These are phyloP conservation scores for Rhagologus leucostigma DNA, from an alignment of 2,113 vertebrate species.

Conservation along the genomic window DNA sequence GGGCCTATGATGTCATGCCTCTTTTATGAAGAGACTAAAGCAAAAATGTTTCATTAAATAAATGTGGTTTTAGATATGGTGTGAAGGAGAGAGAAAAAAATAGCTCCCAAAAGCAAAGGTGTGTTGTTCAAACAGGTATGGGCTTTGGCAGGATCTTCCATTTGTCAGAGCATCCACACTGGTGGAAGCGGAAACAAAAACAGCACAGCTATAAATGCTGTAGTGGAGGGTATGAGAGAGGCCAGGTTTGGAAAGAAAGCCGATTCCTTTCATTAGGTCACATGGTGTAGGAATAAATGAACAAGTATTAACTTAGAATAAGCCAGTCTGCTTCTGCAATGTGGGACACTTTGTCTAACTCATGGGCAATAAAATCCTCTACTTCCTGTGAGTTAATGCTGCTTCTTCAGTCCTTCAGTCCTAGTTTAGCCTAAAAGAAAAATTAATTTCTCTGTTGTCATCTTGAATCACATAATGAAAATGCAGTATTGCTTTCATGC, in stretches of 20 bases:
- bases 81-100: not conserved
- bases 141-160: not conserved
- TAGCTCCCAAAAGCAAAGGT: not conserved
- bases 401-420: not conserved
- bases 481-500: not conserved
- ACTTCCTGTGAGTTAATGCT: not conserved
- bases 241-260: not conserved
- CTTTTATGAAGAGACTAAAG: not conserved
- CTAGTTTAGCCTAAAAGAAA: not conserved
- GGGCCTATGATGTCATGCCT: not conserved
- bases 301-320: not conserved
- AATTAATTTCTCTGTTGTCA: not conserved
- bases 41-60: not conserved
- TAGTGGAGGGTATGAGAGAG: not conserved
- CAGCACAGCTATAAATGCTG: not conserved
- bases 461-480: not conserved
- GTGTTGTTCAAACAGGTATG: not conserved
- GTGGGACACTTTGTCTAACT: not conserved
- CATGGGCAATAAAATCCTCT: not conserved
- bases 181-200: not conserved
- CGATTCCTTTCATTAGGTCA: not conserved
- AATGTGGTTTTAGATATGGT: not conserved
- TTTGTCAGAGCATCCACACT: not conserved
- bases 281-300: not conserved
- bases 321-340: not conserved